phyloP scores from a whole-genome alignment of 2,113 vertebrate genomes.

The Micronycteris hirsuta region DNA sequence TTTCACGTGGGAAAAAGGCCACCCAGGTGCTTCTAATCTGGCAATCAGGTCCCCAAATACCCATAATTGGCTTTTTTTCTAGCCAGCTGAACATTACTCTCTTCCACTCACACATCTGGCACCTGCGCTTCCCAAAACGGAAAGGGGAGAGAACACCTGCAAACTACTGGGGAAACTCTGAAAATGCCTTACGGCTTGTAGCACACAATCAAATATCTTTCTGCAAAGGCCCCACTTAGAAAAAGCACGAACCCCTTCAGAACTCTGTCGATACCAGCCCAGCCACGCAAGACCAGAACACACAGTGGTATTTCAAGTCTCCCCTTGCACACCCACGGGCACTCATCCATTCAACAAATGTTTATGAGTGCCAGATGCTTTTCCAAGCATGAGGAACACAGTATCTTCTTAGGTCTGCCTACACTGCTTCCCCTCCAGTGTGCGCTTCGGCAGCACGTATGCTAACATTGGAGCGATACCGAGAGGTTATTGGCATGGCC shows the following conservation, averaged over 20 bases:
- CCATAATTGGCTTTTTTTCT: neutral
- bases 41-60: neutral
- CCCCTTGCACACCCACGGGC: too few relatives aligned
- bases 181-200: neutral
- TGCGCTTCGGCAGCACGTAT: neutral
- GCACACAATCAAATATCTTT: neutral
- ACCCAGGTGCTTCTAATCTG: neutral
- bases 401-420: neutral
- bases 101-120: neutral
- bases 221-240: neutral
- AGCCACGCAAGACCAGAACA: neutral
- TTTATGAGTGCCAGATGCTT: neutral
- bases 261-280: neutral
- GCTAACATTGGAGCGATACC: too few relatives aligned
- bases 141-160: neutral
- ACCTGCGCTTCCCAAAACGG: neutral
- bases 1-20: neutral
- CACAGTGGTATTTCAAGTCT: neutral
- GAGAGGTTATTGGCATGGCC: fast-evolving
- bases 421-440: neutral
- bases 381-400: neutral
- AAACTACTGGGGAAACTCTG: neutral
- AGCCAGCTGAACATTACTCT: neutral
- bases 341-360: neutral
- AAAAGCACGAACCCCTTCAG: neutral